These are phyloP conservation scores for Brachyopa scutellaris DNA, from an alignment of 2,888 invertebrate genomes.

Conservation along the genomic window DNA sequence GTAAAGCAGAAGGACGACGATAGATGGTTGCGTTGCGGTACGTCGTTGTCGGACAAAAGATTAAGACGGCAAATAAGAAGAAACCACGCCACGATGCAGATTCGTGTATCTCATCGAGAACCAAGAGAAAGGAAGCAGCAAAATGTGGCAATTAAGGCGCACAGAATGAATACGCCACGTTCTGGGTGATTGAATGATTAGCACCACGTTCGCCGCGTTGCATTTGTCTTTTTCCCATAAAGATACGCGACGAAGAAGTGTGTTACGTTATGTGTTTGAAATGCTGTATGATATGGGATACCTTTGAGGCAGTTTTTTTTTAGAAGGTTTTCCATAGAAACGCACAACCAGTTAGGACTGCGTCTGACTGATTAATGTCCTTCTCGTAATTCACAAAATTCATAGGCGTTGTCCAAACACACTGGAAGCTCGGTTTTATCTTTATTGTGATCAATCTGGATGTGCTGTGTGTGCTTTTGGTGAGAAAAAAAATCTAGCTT, in stretches of 20 bases:
- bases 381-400: no score
- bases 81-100: conserved; percentile 16
- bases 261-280: conserved; percentile 44
- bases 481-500: no score
- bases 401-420: no score
- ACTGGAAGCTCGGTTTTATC: no score
- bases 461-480: no score
- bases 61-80: conserved; percentile 14
- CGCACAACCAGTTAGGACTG: no score
- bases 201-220: conserved; percentile 42
- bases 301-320: neutral
- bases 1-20: conserved; percentile 10
- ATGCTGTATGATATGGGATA: conserved; percentile 53
- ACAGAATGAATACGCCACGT: conserved; percentile 64
- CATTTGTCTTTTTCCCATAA: neutral
- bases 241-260: neutral
- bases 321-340: no score
- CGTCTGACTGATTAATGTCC: conserved; percentile 9
- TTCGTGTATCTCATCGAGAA: neutral
- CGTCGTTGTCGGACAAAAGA: conserved; percentile 20
- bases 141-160: conserved; percentile 62
- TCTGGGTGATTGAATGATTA: conserved; percentile 69
- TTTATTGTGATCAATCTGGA: no score
- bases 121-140: conserved; percentile 24
- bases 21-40: conserved; percentile 9